Conservation (phyloP, 2,113 vertebrate genomes). For the Mobula birostris region DNA sequence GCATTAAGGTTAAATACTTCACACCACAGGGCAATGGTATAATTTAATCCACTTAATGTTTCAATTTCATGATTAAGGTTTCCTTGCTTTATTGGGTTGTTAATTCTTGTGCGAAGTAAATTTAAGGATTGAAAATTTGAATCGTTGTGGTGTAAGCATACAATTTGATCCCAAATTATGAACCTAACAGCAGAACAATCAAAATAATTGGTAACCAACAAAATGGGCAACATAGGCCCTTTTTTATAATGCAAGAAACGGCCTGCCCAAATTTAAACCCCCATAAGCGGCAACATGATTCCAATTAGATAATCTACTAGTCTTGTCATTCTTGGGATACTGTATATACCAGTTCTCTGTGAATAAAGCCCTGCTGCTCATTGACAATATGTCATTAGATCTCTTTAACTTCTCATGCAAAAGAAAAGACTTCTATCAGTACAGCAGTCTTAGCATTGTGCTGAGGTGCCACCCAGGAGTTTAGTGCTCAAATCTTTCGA, state of each 20-base stretch:
- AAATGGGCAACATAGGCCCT: no score
- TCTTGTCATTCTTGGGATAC: background rate
- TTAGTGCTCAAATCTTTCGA: no score
- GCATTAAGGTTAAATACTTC: background rate
- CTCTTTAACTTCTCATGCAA: no score
- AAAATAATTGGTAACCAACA: no score
- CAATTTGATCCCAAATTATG: background rate
- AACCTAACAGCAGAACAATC: background rate
- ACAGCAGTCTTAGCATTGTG: no score
- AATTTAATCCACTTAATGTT: background rate
- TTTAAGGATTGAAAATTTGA: background rate
- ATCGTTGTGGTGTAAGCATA: background rate
- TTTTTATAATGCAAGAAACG: background rate
- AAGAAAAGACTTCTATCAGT: background rate
- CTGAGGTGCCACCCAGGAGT: no score
- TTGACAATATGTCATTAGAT: no score
- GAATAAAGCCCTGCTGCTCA: background rate
- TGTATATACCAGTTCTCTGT: background rate
- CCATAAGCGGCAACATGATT: background rate
- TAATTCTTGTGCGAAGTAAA: background rate
- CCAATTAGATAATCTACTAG: background rate
- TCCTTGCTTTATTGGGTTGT: background rate
- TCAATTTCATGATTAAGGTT: background rate
- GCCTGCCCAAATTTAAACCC: background rate
- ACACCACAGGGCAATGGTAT: background rate